phyloP scores from a whole-genome alignment of 2,797 vertebrate species.

The Percopsis omiscomaycus region DNA sequence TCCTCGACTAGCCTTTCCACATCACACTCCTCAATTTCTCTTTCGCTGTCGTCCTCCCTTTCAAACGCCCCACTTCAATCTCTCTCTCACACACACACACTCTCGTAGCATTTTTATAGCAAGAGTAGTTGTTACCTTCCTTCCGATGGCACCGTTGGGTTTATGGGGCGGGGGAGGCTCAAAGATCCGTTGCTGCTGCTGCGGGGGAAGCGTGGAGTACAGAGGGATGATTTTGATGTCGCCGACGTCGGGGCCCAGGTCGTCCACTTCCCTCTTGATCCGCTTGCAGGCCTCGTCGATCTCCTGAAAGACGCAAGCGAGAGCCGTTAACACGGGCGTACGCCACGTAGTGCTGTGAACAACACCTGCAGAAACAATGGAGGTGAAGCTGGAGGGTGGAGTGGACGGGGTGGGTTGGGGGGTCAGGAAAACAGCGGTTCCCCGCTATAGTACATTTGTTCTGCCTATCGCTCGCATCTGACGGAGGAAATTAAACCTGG shows the following conservation, averaged over 20 bases:
- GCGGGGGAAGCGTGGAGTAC: constrained; percentile 96
- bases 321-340: background rate
- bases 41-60: constrained; percentile 18
- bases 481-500: constrained; percentile 80
- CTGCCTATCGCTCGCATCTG: constrained; percentile 74
- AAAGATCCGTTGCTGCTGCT: constrained; percentile 98
- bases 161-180: constrained; percentile 96
- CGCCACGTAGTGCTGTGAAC: constrained; percentile 8
- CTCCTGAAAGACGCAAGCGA: constrained; percentile 80
- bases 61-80: constrained; percentile 26
- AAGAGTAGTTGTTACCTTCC: constrained; percentile 84
- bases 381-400: constrained; percentile 22
- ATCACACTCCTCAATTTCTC: constrained; percentile 35
- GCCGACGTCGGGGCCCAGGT: constrained; percentile 96
- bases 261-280: constrained; percentile 98
- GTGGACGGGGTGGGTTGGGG: constrained; percentile 18
- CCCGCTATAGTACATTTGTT: constrained; percentile 73
- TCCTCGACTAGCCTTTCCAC: constrained; percentile 53
- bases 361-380: constrained; percentile 52
- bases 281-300: constrained; percentile 98
- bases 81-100: constrained; percentile 5
- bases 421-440: constrained; percentile 45
- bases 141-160: constrained; percentile 93
- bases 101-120: constrained; percentile 38
- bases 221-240: constrained; percentile 99